These are phyloP conservation scores for Euura lappo DNA, from an alignment of 1,140 invertebrate genomes.

Conservation along the genomic window DNA sequence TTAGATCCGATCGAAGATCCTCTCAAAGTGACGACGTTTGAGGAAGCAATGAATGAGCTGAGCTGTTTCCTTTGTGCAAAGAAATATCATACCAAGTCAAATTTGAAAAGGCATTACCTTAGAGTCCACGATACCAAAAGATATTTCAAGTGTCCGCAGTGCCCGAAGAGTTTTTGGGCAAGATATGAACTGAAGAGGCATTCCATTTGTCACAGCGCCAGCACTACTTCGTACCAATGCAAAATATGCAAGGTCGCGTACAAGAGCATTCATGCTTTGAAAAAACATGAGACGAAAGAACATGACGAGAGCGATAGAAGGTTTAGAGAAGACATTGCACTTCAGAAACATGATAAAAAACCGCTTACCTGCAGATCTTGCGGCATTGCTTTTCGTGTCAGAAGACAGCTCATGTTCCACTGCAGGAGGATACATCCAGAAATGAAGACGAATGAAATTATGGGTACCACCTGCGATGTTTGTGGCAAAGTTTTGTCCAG, in stretches of 20 bases:
- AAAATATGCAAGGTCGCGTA: constrained; percentile 57
- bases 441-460: constrained; percentile 53
- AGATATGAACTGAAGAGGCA: constrained; percentile 55
- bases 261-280: constrained; percentile 57
- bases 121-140: constrained; percentile 48
- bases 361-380: constrained; percentile 65
- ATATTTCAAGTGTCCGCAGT: constrained; percentile 39
- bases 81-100: not conserved
- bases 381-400: constrained; percentile 61
- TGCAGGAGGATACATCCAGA: constrained; percentile 51
- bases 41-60: not conserved
- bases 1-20: too few species aligned
- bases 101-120: constrained; percentile 26
- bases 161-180: constrained; percentile 53
- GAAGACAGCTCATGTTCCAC: constrained; percentile 52
- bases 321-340: constrained; percentile 61
- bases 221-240: constrained; percentile 45
- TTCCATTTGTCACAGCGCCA: constrained; percentile 51
- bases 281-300: constrained; percentile 55
- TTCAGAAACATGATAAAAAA: constrained; percentile 61
- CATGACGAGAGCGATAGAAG: constrained; percentile 66
- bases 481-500: constrained; percentile 57
- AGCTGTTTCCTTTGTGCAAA: not conserved
- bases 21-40: too few species aligned
- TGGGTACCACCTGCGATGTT: constrained; percentile 57